Conservation (phyloP, 2,797 vertebrate species). For the Otus scops region DNA sequence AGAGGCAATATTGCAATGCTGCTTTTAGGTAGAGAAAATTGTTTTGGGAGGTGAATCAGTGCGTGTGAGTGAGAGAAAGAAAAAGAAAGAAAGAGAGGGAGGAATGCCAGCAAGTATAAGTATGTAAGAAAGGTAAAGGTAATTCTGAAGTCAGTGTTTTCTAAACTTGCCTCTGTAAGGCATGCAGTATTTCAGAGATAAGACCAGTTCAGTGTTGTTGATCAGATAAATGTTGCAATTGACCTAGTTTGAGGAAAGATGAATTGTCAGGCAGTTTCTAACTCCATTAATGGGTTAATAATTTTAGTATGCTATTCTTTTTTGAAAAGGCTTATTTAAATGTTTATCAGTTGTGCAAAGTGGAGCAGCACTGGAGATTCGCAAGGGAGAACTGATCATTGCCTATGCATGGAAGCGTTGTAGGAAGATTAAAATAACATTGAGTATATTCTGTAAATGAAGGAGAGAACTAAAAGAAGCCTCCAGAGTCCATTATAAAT, state of each 20-base stretch:
- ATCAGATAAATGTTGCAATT: neutral
- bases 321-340: slow-evolving; percentile 85
- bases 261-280: slow-evolving; percentile 20
- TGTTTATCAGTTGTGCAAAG: slow-evolving; percentile 92
- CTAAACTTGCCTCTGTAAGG: neutral
- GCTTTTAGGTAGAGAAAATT: neutral
- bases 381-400: slow-evolving; percentile 89
- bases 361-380: slow-evolving; percentile 80
- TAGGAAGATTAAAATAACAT: slow-evolving; percentile 99
- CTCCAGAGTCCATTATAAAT: slow-evolving; percentile 99
- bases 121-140: neutral
- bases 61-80: too few species aligned
- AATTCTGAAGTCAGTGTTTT: neutral
- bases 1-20: neutral
- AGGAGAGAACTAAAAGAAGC: slow-evolving; percentile 94
- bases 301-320: slow-evolving; percentile 79
- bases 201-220: neutral
- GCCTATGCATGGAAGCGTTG: slow-evolving; percentile 96
- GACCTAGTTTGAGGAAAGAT: slow-evolving; percentile 65
- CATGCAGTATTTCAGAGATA: neutral
- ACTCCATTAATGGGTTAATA: slow-evolving; percentile 81
- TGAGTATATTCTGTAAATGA: slow-evolving; percentile 99
- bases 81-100: neutral
- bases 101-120: neutral
- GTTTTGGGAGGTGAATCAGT: neutral